A percentile compares a stretch with the other conserved stretches of the same genome.
phyloP scores from a whole-genome alignment of 2,888 invertebrate genomes.

The Acronicta alni region DNA sequence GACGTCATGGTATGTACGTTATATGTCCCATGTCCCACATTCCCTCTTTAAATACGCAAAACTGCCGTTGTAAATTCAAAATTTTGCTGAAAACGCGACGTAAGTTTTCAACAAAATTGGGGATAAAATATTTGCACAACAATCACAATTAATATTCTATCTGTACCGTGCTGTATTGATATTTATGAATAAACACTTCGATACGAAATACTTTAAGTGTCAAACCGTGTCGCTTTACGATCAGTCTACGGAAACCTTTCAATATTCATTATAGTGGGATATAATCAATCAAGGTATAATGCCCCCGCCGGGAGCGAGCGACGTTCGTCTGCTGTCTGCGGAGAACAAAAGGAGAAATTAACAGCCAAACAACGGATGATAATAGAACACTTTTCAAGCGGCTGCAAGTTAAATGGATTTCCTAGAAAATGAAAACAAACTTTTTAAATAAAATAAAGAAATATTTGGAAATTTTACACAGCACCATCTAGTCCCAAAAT shows the following conservation, averaged over 20 bases:
- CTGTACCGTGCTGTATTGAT: neutral
- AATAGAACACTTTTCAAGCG: neutral
- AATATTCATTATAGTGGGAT: slow-evolving; percentile 54
- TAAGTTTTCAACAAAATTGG: too few species aligned
- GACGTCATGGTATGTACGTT: too few species aligned
- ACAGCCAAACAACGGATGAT: slow-evolving; percentile 17
- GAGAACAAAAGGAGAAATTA: slow-evolving; percentile 34
- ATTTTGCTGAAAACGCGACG: too few species aligned
- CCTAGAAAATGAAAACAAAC: neutral
- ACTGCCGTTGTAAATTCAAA: too few species aligned
- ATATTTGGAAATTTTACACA: too few species aligned
- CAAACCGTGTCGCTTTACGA: slow-evolving; percentile 46
- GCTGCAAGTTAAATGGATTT: neutral
- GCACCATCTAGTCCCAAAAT: too few species aligned
- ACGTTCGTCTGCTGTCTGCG: too few species aligned
- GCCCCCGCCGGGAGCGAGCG: slow-evolving; percentile 28
- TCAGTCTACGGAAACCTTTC: slow-evolving; percentile 48
- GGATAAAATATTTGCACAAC: too few species aligned
- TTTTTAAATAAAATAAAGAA: neutral
- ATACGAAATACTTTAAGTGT: slow-evolving; percentile 47
- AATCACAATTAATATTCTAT: neutral
- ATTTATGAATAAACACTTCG: slow-evolving; percentile 22
- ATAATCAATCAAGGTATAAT: slow-evolving; percentile 63
- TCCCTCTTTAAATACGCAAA: too few species aligned
- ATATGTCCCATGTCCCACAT: too few species aligned